Evolutionary conservation across 2,113 vertebrate genomes (phyloP), one percentile per base, ranked within the genome.

Genomic region (Camelus dromedarius): DNA sequence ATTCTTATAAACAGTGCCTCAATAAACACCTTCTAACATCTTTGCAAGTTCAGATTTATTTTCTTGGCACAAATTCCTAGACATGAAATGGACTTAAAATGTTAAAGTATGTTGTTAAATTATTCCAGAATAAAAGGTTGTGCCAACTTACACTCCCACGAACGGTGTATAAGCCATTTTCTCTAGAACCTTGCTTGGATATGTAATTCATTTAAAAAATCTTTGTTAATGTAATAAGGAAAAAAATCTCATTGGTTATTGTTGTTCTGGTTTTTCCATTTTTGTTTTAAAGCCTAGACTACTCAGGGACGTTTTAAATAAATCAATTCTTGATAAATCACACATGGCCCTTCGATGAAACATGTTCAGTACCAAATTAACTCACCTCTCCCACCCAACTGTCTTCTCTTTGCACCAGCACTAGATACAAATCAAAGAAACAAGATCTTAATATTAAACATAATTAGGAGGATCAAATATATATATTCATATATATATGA

Each of bases 11-110:
- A 89, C 82, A 93, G 77, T 67, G 67, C 24, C 85, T 96, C 76
- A 96, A 67, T 91, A 93, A 96, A 97, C 32, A 95, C 46, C 32
- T 88, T 95, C 88, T 89, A 96, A 96, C 42, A 97, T 96, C 69
- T 96, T 95, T 91, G 38, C 86, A 94, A 88, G 66, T 95, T 96
- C 67, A 91, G 56, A 95, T 96, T 94, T 91, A 90, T 95, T 96
- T 97, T 93, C 95, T 96, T 98, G 96, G 95, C 80, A 94, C 92
- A 94, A 92, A 91, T 93, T 96, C 64, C 4, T 86, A 90, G 69
- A 90, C 26, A 66, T 88, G 18, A 96, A 96, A 93, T 96, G 76
- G 60, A 96, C 84, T 92, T 93, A 95, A 97, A 95, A 93, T 94
- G 81, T 93, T 90, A 94, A 95, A 92, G 50, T 56, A 95, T 93